These are phyloP conservation scores for Chironomus tepperi DNA, from an alignment of 1,140 invertebrate genomes.

Conservation along the genomic window DNA sequence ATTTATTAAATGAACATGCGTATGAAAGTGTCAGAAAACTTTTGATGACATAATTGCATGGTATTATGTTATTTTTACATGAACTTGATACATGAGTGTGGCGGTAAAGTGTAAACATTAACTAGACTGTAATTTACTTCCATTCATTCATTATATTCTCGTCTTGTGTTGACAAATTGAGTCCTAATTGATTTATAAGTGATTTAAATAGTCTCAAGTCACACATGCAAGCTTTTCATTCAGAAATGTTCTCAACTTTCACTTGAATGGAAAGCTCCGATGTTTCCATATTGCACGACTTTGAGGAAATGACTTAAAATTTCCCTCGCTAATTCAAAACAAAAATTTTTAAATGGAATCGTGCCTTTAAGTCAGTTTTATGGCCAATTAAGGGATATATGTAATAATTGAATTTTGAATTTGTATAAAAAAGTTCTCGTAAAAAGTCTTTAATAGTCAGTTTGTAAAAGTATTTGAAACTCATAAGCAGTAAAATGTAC, in stretches of 20 bases:
- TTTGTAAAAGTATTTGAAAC: not conserved
- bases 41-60: conserved; percentile 21
- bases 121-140: not conserved
- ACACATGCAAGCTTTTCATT: not conserved
- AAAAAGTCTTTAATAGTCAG: not conserved
- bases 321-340: too few species aligned
- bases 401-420: not conserved
- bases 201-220: not conserved
- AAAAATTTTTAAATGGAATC: too few species aligned
- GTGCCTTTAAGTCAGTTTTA: not conserved
- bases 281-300: not conserved
- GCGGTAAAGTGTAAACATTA: not conserved
- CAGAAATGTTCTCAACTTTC: not conserved
- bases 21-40: not conserved
- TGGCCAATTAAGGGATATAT: not conserved
- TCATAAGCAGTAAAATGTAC: not conserved
- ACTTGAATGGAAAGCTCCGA: not conserved
- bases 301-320: too few species aligned
- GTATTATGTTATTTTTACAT: conserved; percentile 4
- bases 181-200: not conserved
- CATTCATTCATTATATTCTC: not conserved
- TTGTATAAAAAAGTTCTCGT: too few species aligned
- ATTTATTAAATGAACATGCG: not conserved
- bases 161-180: not conserved
- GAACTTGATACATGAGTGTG: not conserved